Base-by-base conservation (phyloP, 2,797 vertebrate genomes). In the Ctenopoma multispine region DNA sequence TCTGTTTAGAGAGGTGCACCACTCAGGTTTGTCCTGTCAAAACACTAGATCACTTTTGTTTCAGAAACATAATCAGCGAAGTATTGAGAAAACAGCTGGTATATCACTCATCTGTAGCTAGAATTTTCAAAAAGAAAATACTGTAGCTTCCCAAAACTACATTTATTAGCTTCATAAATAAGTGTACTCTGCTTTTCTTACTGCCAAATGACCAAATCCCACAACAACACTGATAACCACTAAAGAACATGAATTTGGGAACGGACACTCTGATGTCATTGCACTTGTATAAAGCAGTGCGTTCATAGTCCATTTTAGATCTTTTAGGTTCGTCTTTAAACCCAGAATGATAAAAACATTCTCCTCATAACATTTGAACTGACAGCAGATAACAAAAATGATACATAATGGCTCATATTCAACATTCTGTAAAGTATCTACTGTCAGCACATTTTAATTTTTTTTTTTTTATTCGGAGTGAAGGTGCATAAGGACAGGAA, bases 51-150 rank as follows among this genome's bases (percentile, higher is more conserved):
- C 3, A 40, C 3, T 11, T 8, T 2, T 53, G n/a, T 47, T 43
- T 9, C 11, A 15, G 10, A 43, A 20, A 11, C 17, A 34, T 11
- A 27, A 50, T 43, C 24, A 49, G n/a, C 14, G 60, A 56, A 38
- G 14, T 55, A 34, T 21, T 40, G n/a, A 27, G 3, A 44, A 46
- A 20, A 27, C 8, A 41, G 24, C 24, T 29, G 36, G 1, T 12
- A 27, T 67, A 31, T 63, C 3, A n/a, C n/a, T 61, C 51, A 36
- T 57, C 31, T 23, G 31, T 4, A 51, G 12, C 11, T n/a, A 24
- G 24, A 27, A 27, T 10, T 67, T 46, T 27, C 12, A 43, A 24
- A 36, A 65, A 56, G 61, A 69, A 65, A 69, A 61, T 15, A 56
- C 20, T 41, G 23, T 58, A 47, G 61, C 48, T 31, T 57, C 5